Base-by-base conservation (phyloP, 2,888 invertebrate genomes). In the Vesta saturnalis region DNA sequence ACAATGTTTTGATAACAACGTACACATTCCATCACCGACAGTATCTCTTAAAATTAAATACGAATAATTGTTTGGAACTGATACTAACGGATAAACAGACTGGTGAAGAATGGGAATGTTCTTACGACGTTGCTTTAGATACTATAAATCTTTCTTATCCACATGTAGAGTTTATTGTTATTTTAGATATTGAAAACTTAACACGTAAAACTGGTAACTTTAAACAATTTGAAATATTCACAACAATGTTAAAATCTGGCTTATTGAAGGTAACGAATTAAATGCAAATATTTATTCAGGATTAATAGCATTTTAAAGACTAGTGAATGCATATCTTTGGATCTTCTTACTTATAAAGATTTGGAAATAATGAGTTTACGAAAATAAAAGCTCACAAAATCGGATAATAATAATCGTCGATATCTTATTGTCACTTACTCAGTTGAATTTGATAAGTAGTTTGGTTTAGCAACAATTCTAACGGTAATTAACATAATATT, bases 201-300 rank as follows among this genome's bases (percentile, higher is more conserved):
- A 87, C 87, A 1, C 85, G 85, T 22, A 86, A 86, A 78, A 87
- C 87, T 4, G 88, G 87, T 55, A 87, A 87, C 79, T 88, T 84
- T 76, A 87, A 87, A 74, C 86, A 86, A 70, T 88, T 87, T 73
- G 83, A 85, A 70, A 84, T 86, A 23, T 88, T 88, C 76, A 78
- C 85, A 4, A 83, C 86, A 4, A 87, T 88, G 88, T 77, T 88
- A 23, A 86, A 85, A 77, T 86, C 86, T 12, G 87, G 87, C 49
- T 77, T 87, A 49, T 76, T 87, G 63, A 86, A 86, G 81, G 86
- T 87, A 10, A 83, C 19, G 49, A n/a, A 39, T 16, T 3, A 22
- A 43, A 55, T 47, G 18, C 19, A 64, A 22, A 49, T 23, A 60
- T 61, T 30, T 47, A 18, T 58, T 49, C 10, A 54, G 39, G 82